These are phyloP conservation scores for Endotricha flammealis DNA, from an alignment of 2,888 invertebrate species.

Conservation along the genomic window DNA sequence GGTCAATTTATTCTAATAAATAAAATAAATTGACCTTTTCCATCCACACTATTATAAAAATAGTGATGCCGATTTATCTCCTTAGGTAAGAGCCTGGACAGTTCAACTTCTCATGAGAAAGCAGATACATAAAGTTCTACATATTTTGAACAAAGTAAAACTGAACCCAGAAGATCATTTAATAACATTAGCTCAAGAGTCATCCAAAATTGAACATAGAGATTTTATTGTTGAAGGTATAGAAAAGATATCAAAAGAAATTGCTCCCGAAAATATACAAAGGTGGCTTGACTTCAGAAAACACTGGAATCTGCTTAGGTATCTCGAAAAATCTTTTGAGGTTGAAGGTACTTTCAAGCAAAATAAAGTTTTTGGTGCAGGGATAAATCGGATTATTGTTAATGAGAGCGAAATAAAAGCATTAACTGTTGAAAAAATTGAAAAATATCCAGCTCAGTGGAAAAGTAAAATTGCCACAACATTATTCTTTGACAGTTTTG, in stretches of 20 bases:
- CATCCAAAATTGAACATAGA: conserved; percentile 77
- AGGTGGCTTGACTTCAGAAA: conserved; percentile 57
- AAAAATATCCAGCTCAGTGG: conserved; percentile 68
- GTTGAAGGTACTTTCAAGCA: conserved; percentile 68
- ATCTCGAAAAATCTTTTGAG: conserved; percentile 70
- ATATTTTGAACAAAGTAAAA: conserved; percentile 80
- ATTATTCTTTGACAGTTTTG: conserved; percentile 77
- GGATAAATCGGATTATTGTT: conserved; percentile 58
- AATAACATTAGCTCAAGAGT: conserved; percentile 76
- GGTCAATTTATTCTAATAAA: no score
- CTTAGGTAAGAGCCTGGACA: conserved; percentile 81
- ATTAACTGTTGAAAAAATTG: conserved; percentile 66
- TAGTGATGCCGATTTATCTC: conserved; percentile 17
- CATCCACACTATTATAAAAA: no score
- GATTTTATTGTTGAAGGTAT: conserved; percentile 83
- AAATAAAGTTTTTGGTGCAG: conserved; percentile 67
- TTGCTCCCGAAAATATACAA: conserved; percentile 41
- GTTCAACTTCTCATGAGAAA: conserved; percentile 78
- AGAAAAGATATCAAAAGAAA: conserved; percentile 65
- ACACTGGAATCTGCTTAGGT: conserved; percentile 64
- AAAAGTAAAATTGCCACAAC: conserved; percentile 76
- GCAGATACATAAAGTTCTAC: conserved; percentile 82
- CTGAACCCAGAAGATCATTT: conserved; percentile 78
- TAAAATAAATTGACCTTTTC: no score
- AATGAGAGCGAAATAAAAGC: conserved; percentile 70